phyloP scores from a whole-genome alignment of 2,113 vertebrate species.

The Balaeniceps rex region DNA sequence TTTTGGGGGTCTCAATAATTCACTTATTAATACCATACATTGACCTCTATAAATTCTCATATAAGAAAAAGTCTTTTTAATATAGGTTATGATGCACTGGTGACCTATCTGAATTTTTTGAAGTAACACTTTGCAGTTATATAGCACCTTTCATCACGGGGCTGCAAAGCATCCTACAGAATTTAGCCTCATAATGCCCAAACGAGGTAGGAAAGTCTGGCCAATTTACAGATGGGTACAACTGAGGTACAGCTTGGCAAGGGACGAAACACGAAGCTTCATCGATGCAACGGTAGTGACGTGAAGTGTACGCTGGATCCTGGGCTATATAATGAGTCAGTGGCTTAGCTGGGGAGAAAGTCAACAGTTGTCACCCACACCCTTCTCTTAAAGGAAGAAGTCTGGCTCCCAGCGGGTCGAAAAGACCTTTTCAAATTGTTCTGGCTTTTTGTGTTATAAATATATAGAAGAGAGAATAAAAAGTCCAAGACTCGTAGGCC shows the following conservation, averaged over 20 bases:
- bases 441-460: background rate
- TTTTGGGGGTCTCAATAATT: slow-evolving; percentile 7
- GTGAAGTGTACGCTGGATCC: accelerated
- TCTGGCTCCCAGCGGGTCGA: background rate
- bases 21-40: slow-evolving; percentile 51
- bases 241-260: background rate
- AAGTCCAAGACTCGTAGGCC: accelerated
- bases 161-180: slow-evolving; percentile 25
- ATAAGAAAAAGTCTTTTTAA: slow-evolving; percentile 35
- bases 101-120: background rate
- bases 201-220: slow-evolving; percentile 39
- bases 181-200: slow-evolving; percentile 32
- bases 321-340: accelerated
- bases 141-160: slow-evolving; percentile 36
- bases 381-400: background rate
- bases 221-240: background rate
- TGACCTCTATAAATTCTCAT: slow-evolving; percentile 36
- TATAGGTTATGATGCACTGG: slow-evolving; percentile 11
- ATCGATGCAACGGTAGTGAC: accelerated
- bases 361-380: background rate
- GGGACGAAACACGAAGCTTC: background rate
- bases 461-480: background rate
- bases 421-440: background rate
- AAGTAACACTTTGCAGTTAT: slow-evolving; percentile 35
- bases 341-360: background rate